These are phyloP conservation scores for Serrognathus titanus DNA, from an alignment of 2,888 invertebrate genomes.

Conservation along the genomic window DNA sequence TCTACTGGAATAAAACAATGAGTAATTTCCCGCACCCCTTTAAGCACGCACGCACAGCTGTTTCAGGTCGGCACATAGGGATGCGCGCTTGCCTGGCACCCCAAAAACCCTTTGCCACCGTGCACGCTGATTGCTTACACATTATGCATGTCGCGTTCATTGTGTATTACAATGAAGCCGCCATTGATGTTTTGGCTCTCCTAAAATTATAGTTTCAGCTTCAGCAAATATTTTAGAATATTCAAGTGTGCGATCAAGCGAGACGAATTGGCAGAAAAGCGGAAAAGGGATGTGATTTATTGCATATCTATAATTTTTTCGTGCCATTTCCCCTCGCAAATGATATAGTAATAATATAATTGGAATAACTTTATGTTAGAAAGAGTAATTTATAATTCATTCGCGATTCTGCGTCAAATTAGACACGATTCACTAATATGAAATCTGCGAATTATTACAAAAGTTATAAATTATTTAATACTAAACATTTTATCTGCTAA, in stretches of 20 bases:
- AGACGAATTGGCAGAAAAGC: constrained; percentile 29
- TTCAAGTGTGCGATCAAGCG: constrained; percentile 32
- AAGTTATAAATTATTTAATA: too few relatives aligned
- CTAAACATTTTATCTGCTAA: too few relatives aligned
- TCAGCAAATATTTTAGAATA: constrained; percentile 28
- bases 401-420: too few relatives aligned
- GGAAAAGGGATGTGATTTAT: constrained; percentile 21
- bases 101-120: constrained; percentile 7
- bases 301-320: neutral
- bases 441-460: too few relatives aligned
- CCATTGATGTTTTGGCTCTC: constrained; percentile 32
- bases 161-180: constrained; percentile 29
- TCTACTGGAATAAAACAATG: constrained; percentile 30
- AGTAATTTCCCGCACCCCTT: constrained; percentile 22
- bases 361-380: neutral
- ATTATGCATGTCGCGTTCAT: constrained; percentile 50
- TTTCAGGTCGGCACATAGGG: constrained; percentile 15
- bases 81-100: constrained; percentile 7
- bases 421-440: too few relatives aligned
- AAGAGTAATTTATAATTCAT: too few relatives aligned
- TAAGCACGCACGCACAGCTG: constrained; percentile 17
- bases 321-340: neutral
- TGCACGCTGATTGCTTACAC: constrained; percentile 41
- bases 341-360: constrained; percentile 1
- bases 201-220: constrained; percentile 33